Conservation (phyloP, 1,140 invertebrate genomes). For the Daktulosphaira vitifoliae region DNA sequence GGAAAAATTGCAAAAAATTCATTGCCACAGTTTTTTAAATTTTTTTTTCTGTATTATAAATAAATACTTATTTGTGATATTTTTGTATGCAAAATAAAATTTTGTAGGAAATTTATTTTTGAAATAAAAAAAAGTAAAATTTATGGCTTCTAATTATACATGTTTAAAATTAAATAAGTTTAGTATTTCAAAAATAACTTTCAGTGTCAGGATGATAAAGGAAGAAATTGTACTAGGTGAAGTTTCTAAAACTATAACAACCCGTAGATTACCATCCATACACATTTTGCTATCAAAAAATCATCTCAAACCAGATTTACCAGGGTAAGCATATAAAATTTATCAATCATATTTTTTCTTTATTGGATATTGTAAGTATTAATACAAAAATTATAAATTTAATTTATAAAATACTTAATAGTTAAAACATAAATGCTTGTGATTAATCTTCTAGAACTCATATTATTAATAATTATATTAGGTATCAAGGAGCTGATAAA, state of each 20-base stretch:
- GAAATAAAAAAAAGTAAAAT: too few relatives aligned
- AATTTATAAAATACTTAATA: not conserved
- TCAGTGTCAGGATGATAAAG: slow-evolving; percentile 18
- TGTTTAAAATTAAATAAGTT: too few relatives aligned
- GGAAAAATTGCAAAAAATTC: too few relatives aligned
- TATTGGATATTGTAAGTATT: not conserved
- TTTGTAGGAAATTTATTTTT: too few relatives aligned
- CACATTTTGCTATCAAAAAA: slow-evolving; percentile 62
- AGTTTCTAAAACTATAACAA: slow-evolving; percentile 38
- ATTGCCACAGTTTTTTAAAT: too few relatives aligned
- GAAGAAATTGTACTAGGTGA: slow-evolving; percentile 19
- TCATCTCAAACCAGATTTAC: slow-evolving; percentile 34
- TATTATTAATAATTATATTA: not conserved
- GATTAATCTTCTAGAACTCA: too few relatives aligned
- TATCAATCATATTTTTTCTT: slow-evolving; percentile 4
- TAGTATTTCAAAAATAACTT: too few relatives aligned
- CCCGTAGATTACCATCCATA: slow-evolving; percentile 61
- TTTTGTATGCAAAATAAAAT: too few relatives aligned
- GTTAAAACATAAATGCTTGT: not conserved
- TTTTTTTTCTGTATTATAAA: too few relatives aligned
- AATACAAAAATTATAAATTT: slow-evolving; percentile 6
- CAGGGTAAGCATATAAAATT: slow-evolving; percentile 15
- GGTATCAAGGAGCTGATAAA: slow-evolving; percentile 22
- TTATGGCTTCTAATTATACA: too few relatives aligned
- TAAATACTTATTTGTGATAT: too few relatives aligned